These are phyloP conservation scores for Geodia barretti DNA, from an alignment of 37 sponge, comb jelly and placozoan species.

Conservation along the genomic window DNA sequence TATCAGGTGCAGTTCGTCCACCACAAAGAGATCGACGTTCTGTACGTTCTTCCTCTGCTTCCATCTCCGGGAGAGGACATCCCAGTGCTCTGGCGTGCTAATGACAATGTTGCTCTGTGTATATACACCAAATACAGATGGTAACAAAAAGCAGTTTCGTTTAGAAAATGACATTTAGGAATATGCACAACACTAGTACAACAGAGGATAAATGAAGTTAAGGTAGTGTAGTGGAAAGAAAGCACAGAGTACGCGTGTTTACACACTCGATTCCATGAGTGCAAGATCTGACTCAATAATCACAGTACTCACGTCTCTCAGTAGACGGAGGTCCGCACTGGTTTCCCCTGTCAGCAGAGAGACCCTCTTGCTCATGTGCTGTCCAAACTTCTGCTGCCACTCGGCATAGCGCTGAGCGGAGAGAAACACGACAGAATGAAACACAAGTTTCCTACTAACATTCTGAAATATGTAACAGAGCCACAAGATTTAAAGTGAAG, in stretches of 20 bases:
- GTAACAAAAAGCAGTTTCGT: neutral
- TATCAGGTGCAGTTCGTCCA: conserved; percentile 95
- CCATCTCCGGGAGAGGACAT: conserved; percentile 97
- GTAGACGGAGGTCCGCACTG: conserved; percentile 85
- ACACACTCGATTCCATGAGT: neutral
- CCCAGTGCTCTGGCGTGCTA: conserved; percentile 97
- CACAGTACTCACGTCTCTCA: conserved; percentile 69
- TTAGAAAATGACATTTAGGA: neutral
- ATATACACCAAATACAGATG: neutral
- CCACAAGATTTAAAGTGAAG: too few species aligned
- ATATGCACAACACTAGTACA: conserved; percentile 1
- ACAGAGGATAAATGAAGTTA: too few species aligned
- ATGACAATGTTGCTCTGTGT: conserved; percentile 87
- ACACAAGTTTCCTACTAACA: too few species aligned
- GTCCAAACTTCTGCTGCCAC: conserved; percentile 89
- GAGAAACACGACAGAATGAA: neutral
- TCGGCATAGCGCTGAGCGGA: conserved; percentile 75
- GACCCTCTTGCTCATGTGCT: conserved; percentile 82
- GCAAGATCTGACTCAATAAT: neutral
- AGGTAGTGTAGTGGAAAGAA: too few species aligned
- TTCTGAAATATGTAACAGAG: too few species aligned
- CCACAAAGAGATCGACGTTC: conserved; percentile 91
- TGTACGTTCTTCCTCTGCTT: conserved; percentile 98
- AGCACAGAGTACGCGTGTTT: neutral
- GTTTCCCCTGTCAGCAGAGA: conserved; percentile 96